Conservation (phyloP, 2,113 vertebrate genomes). For the Hippopotamus amphibius region DNA sequence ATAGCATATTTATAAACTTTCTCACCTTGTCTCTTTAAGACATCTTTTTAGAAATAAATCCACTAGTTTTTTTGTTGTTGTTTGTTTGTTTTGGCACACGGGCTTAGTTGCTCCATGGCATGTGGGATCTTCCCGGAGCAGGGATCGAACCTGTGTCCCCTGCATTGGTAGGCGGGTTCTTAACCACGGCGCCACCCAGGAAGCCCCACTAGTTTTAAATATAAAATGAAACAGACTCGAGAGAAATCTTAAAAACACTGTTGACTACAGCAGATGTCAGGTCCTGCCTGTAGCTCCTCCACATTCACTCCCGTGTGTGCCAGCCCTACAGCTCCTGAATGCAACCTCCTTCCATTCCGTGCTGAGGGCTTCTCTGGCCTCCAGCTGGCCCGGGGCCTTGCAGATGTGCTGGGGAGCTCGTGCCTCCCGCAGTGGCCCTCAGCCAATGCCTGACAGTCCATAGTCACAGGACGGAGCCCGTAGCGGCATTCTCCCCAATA, state of each 20-base stretch:
- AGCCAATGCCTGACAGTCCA: no score
- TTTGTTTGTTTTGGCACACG: no score
- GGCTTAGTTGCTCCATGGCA: no score
- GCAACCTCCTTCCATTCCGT: background rate
- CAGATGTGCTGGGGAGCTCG: background rate
- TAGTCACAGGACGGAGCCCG: no score
- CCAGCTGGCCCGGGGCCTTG: background rate
- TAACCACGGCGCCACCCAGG: no score
- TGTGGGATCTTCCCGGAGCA: no score
- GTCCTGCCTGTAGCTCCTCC: background rate
- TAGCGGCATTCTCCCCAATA: background rate
- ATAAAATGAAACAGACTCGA: slow-evolving; percentile 69
- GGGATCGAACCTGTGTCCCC: no score
- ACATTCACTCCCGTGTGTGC: background rate
- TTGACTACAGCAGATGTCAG: background rate
- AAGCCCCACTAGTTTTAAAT: slow-evolving; percentile 27
- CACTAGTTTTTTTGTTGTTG: background rate
- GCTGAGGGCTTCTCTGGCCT: background rate
- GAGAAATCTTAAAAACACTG: background rate
- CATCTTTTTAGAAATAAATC: slow-evolving; percentile 79
- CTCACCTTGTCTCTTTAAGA: slow-evolving; percentile 80
- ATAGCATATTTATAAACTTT: slow-evolving; percentile 79
- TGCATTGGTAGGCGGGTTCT: no score
- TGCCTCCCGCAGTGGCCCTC: background rate
- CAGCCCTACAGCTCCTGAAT: background rate